Conservation (phyloP, 2,888 invertebrate genomes). For the Polydrusus tereticollis region DNA sequence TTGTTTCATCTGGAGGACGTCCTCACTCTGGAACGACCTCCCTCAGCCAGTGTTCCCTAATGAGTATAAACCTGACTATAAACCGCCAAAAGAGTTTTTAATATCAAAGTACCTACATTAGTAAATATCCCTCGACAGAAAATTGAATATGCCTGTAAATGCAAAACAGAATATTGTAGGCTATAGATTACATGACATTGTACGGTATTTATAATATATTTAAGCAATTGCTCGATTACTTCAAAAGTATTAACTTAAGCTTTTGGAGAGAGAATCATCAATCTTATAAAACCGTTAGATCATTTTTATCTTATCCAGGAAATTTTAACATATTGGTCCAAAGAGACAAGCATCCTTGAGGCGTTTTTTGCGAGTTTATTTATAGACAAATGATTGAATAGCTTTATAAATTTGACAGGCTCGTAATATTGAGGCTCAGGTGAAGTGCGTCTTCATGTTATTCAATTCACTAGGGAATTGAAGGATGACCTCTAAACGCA, state of each 20-base stretch:
- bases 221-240: neutral
- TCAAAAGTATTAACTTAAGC: neutral
- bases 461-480: neutral
- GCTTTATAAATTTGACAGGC: conserved; percentile 28
- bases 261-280: conserved; percentile 5
- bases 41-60: too few species aligned
- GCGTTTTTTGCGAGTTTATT: conserved; percentile 12
- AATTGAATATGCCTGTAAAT: too few species aligned
- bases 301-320: conserved; percentile 10
- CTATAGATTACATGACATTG: too few species aligned
- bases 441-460: conserved; percentile 10
- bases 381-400: conserved; percentile 34
- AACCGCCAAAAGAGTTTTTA: too few species aligned
- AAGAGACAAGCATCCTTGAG: conserved; percentile 8
- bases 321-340: conserved; percentile 27
- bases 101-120: too few species aligned
- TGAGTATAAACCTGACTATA: too few species aligned
- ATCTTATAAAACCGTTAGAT: conserved; percentile 11
- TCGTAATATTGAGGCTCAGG: neutral
- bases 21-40: too few species aligned
- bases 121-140: too few species aligned
- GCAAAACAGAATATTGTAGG: too few species aligned
- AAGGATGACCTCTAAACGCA: neutral
- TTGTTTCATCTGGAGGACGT: too few species aligned
- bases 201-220: neutral